These are phyloP conservation scores for Acipenser ruthenus DNA, from an alignment of 2,797 vertebrate species.

Conservation along the genomic window DNA sequence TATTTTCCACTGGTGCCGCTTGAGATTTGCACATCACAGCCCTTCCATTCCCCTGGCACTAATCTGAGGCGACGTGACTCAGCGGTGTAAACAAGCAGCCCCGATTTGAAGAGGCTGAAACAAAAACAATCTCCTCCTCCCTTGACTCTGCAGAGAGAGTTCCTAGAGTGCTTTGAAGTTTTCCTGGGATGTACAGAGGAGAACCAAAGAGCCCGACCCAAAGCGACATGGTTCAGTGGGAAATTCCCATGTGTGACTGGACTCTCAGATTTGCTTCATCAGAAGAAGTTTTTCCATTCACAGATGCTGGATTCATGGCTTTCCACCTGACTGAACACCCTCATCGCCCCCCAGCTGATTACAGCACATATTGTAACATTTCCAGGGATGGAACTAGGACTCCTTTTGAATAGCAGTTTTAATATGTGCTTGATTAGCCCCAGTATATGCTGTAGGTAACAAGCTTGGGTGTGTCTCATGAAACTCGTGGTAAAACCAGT, in stretches of 20 bases:
- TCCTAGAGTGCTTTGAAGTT: conserved; percentile 31
- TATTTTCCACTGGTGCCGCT: conserved; percentile 13
- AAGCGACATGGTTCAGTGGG: background rate
- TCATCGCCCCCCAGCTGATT: too few species aligned
- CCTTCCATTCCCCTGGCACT: conserved; percentile 55
- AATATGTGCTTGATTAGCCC: too few species aligned
- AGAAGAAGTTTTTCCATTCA: too few species aligned
- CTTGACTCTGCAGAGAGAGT: conserved; percentile 35
- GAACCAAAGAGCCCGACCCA: conserved; percentile 30
- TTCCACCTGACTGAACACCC: too few species aligned
- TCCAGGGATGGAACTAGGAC: too few species aligned
- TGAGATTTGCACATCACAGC: conserved; percentile 56
- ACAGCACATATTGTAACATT: too few species aligned
- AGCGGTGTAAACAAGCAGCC: conserved; percentile 63
- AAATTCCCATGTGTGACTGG: conserved; percentile 1
- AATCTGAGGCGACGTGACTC: conserved; percentile 61
- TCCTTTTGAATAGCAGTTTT: too few species aligned
- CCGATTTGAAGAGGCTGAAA: conserved; percentile 50
- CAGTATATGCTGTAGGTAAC: too few species aligned
- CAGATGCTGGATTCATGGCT: too few species aligned
- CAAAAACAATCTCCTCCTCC: conserved; percentile 30
- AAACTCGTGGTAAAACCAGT: too few species aligned
- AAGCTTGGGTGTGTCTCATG: too few species aligned
- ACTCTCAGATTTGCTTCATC: too few species aligned
- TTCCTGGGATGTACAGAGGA: conserved; percentile 20